phyloP scores from a whole-genome alignment of 2,888 invertebrate species.

The Odontomyia ornata region DNA sequence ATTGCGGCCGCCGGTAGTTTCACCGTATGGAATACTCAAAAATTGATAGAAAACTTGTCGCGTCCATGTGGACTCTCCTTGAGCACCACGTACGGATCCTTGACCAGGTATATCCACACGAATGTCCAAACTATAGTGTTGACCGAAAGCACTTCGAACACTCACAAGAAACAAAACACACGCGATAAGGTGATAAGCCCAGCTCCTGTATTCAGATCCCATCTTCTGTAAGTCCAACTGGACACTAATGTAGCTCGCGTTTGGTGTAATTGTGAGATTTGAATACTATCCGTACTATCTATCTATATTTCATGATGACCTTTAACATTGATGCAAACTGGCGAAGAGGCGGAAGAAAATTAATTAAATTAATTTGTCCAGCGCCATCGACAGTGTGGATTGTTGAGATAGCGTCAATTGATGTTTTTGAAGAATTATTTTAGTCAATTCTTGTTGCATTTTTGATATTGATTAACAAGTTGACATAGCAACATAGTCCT shows the following conservation, averaged over 20 bases:
- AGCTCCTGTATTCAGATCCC: neutral
- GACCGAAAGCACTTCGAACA: neutral
- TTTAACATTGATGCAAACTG: slow-evolving; percentile 15
- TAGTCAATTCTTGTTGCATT: too few species aligned
- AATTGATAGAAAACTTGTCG: slow-evolving; percentile 46
- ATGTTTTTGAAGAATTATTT: too few species aligned
- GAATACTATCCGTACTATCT: slow-evolving; percentile 10
- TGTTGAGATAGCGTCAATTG: too few species aligned
- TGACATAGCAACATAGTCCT: too few species aligned
- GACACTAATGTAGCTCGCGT: neutral
- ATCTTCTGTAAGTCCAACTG: neutral
- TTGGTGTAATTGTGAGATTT: neutral
- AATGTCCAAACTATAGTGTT: slow-evolving; percentile 7
- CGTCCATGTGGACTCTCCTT: slow-evolving; percentile 47
- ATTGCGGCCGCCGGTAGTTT: slow-evolving; percentile 46
- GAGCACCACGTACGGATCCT: slow-evolving; percentile 47
- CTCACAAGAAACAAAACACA: neutral
- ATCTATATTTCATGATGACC: slow-evolving; percentile 33
- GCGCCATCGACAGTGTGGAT: neutral
- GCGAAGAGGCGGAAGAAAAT: slow-evolving; percentile 17
- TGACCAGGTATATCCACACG: slow-evolving; percentile 45
- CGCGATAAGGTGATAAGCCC: neutral
- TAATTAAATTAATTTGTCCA: slow-evolving; percentile 1
- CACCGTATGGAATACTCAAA: slow-evolving; percentile 49
- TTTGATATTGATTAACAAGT: too few species aligned